Evolutionary conservation across 2,797 vertebrate species (phyloP).

Genomic region (Ammospiza maritima): DNA sequence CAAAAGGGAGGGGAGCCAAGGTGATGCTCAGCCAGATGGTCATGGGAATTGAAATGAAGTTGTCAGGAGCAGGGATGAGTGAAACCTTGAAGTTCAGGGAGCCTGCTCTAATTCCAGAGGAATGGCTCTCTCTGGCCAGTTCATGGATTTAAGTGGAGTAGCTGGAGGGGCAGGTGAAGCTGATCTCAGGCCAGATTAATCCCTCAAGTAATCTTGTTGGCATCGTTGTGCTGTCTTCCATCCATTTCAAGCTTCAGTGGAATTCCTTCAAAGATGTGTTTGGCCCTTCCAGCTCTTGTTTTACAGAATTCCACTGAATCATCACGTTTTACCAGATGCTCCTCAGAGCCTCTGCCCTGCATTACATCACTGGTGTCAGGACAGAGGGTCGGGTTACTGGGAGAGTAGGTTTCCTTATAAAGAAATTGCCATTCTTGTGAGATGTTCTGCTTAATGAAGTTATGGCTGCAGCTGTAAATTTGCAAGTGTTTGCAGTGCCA

Average conservation of each 20-base stretch:
- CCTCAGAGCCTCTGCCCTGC: not conserved
- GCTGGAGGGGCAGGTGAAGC: slow-evolving; percentile 8
- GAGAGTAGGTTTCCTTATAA: not conserved
- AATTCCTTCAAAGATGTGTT: slow-evolving; percentile 45
- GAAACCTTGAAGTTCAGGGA: not conserved
- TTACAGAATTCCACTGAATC: slow-evolving; percentile 60
- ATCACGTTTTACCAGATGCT: slow-evolving; percentile 59
- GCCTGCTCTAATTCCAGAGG: not conserved
- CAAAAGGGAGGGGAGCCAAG: not conserved
- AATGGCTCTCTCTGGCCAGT: slow-evolving; percentile 7
- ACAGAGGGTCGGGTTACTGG: not conserved
- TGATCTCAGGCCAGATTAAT: slow-evolving; percentile 15
- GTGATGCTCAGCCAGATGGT: not conserved
- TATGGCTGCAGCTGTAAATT: not conserved
- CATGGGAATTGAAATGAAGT: slow-evolving; percentile 21
- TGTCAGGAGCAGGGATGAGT: slow-evolving; percentile 16
- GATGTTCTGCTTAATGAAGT: slow-evolving; percentile 19
- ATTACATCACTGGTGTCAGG: slow-evolving; percentile 47
- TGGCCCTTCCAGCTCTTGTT: slow-evolving; percentile 36
- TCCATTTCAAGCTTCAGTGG: slow-evolving; percentile 2
- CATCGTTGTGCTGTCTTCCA: not conserved
- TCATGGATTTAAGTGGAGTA: not conserved
- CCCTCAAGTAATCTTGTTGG: slow-evolving; percentile 49
- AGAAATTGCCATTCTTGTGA: not conserved
- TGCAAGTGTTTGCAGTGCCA: not conserved